phyloP scores from a whole-genome alignment of 92 coral and sea anemone genomes.

The Parazoanthus darwini region DNA sequence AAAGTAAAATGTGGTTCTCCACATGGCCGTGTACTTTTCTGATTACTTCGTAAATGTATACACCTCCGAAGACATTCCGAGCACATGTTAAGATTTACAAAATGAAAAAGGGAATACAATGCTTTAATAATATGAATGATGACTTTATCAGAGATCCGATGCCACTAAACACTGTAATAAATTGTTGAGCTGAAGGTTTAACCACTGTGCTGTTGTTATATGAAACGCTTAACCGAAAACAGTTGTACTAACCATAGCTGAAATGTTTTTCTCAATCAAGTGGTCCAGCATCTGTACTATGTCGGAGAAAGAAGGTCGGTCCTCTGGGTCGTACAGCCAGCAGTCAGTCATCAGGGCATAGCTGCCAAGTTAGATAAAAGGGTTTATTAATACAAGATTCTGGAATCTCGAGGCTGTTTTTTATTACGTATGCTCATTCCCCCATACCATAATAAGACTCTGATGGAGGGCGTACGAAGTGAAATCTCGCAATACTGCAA shows the following conservation, averaged over 20 bases:
- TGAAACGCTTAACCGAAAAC: not conserved
- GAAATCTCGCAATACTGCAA: too few relatives aligned
- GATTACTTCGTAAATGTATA: too few relatives aligned
- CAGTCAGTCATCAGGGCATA: slow-evolving; percentile 81
- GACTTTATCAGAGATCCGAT: too few relatives aligned
- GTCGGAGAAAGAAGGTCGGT: slow-evolving; percentile 81
- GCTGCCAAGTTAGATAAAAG: slow-evolving; percentile 32
- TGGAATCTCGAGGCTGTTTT: not conserved
- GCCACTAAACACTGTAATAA: too few relatives aligned
- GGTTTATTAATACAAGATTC: not conserved
- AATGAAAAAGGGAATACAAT: too few relatives aligned
- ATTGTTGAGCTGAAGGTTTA: too few relatives aligned
- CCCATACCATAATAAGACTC: not conserved
- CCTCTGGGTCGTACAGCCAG: slow-evolving; percentile 78
- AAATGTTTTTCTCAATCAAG: slow-evolving; percentile 73
- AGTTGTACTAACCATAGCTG: slow-evolving; percentile 69
- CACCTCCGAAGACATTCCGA: not conserved
- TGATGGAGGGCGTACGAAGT: too few relatives aligned
- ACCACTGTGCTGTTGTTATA: too few relatives aligned
- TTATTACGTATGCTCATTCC: too few relatives aligned
- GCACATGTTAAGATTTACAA: not conserved
- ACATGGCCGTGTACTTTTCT: too few relatives aligned
- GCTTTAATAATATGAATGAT: not conserved
- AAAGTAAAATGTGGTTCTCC: not conserved
- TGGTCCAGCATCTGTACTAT: slow-evolving; percentile 70